Evolutionary conservation across 2,888 invertebrate species (phyloP).

Genomic region (Acleris cristana): DNA sequence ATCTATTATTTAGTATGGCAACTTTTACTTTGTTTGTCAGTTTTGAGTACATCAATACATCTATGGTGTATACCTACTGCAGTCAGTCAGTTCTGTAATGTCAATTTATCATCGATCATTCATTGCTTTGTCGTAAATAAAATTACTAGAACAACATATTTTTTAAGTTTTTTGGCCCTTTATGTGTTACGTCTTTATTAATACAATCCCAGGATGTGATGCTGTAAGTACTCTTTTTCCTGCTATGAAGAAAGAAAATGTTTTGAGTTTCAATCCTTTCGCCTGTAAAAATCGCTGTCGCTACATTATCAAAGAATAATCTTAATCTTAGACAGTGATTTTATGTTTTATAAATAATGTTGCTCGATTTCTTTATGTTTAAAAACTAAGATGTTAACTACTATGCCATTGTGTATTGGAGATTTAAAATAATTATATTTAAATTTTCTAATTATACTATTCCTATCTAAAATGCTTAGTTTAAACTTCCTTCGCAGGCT

Average conservation of each 20-base stretch:
- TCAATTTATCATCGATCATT: constrained; percentile 38
- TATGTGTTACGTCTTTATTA: neutral
- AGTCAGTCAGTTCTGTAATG: constrained; percentile 11
- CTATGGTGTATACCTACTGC: neutral
- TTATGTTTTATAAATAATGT: too few relatives aligned
- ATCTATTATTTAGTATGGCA: constrained; percentile 12
- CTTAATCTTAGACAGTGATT: too few relatives aligned
- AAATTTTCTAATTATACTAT: too few relatives aligned
- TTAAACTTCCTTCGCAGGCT: too few relatives aligned
- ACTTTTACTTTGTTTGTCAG: constrained; percentile 7
- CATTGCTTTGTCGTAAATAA: constrained; percentile 34
- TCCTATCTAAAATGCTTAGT: too few relatives aligned
- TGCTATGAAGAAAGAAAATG: neutral
- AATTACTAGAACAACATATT: constrained; percentile 4
- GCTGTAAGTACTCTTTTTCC: constrained; percentile 1
- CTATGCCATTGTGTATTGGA: too few relatives aligned
- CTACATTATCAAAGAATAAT: neutral
- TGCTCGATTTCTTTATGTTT: too few relatives aligned
- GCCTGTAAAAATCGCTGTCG: neutral
- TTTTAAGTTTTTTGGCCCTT: constrained; percentile 12
- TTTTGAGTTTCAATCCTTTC: neutral
- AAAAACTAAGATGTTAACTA: too few relatives aligned
- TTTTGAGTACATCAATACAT: neutral
- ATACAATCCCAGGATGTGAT: constrained; percentile 1
- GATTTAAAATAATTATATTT: too few relatives aligned